Base-by-base conservation (phyloP, 1,140 invertebrate genomes). In the Rhizoglyphus robini region DNA sequence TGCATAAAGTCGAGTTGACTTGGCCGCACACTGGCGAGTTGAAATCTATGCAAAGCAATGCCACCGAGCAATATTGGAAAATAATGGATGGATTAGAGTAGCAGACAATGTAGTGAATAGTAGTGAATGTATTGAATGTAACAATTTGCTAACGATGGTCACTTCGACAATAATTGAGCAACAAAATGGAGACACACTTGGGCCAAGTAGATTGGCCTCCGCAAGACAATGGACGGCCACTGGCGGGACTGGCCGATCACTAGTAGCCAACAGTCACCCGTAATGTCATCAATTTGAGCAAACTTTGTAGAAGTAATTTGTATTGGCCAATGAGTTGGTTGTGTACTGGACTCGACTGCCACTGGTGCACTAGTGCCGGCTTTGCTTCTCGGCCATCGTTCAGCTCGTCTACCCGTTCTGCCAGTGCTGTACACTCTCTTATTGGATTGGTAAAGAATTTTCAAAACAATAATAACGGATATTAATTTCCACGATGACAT, bases 381-480 rank as follows among this genome's bases (percentile, higher is more conserved):
- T 11, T 23, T 27, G 8, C 51, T 54, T 32, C 51, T 54, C 20
- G 8, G 8, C 51, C 51, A 11, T 54, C 23, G 8, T 54, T 54
- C 20, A 5, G 8, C 15, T 54, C 31, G 8, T 32, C 20, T 54
- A 11, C 51, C 23, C 15, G 15, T 46, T 46, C 23, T 46, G 41
- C 41, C 41, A 15, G 15, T 23, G 15, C 41, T 23, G 15, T 23
- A 15, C 41, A 15, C 41, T 46, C 23, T 46, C 20, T 32, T 54
- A 54, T 32, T 54, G 15, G 51, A 11, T 32, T 54, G 23, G 23
- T 54, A 20, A 54, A 54, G 51, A 54, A 54, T 54, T 54, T 41
- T 54, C 51, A 54, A 54, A 54, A 54, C 51, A 54, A 54, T 54
- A 54, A 54, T 54, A 54, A 54, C 51, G 51, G 31, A 54, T 54